Evolutionary conservation across 1,140 invertebrate species (phyloP), one percentile per base, ranked within the genome.

Genomic region (Theocolax elegans): DNA sequence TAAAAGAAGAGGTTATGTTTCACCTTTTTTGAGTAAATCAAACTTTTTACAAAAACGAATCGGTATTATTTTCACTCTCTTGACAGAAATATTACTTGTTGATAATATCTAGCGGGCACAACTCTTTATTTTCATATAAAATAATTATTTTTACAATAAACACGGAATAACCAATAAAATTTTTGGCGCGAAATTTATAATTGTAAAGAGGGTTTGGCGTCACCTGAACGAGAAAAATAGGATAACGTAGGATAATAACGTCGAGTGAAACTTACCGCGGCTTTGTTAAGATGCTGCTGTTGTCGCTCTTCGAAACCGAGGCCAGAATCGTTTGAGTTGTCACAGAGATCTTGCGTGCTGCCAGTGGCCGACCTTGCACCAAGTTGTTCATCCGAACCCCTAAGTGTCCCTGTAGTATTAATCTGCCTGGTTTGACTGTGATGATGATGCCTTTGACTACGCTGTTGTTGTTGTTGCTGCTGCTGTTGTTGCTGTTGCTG

Each of bases 301-400:
- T 80, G 85, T 23, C 85, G 80, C 53, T 92, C 89, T 77, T 93
- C 92, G 56, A 92, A 92, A 25, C 93, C 93, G 58, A 94, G 87
- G 21, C 93, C 93, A 70, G 93, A 94, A 80, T 95, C 93, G 85
- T 94, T 94, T 31, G 92, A 94, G 85, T 93, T 94, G 81, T 94
- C 93, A 80, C 92, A 93, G 63, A 79, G 76, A 68, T 85, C 83
- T 65, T 81, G 81, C 59, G 72, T 79, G 25, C 72, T 75, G 49
- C 60, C 74, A 19, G 53, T 74, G 56, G 76, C 74, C 15, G 76
- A 17, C 56, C 79, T 42, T 8, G 40, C 15, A 17, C 67, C 65
- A 7, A 64, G 65, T 29, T 69, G 56, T 53, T 71, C 68, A 71
- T 71, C 42, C 49, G 68, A 71, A 31, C 9, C 29, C 19, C 68